Conservation (phyloP, 2,888 invertebrate genomes). For the Tupiocoris notatus region DNA sequence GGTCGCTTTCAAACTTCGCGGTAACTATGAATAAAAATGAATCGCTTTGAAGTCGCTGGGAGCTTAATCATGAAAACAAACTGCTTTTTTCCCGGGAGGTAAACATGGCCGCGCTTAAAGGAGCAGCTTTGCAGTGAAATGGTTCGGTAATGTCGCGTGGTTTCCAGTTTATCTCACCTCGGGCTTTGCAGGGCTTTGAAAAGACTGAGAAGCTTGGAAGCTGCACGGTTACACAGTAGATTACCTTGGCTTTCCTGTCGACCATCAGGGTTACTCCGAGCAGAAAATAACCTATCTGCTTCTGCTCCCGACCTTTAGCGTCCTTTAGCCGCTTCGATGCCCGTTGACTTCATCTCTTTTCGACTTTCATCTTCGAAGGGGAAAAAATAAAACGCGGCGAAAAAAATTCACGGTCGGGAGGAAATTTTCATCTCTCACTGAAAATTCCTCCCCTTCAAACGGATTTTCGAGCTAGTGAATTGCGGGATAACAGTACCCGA, state of each 20-base stretch:
- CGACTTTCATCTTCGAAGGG: constrained; percentile 21
- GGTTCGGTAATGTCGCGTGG: background rate
- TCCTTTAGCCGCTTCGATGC: constrained; percentile 17
- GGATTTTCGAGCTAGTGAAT: no score
- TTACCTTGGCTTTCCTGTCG: constrained; percentile 8
- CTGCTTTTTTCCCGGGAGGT: background rate
- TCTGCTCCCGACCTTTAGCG: constrained; percentile 16
- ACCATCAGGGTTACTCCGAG: constrained; percentile 24
- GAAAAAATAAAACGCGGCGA: no score
- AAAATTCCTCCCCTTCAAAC: no score
- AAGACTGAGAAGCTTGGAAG: background rate
- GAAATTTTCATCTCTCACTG: no score
- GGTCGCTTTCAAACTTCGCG: background rate
- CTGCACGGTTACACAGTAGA: constrained; percentile 11
- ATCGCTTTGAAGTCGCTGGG: no score
- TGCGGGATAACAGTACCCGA: no score
- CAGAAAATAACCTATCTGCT: constrained; percentile 26
- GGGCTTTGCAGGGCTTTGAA: background rate
- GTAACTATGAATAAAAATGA: constrained; percentile 11
- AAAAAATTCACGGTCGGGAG: no score
- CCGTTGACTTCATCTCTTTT: constrained; percentile 17
- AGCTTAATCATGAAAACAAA: no score
- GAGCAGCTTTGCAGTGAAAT: background rate
- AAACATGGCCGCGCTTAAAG: background rate
- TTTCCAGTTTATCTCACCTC: background rate